Conservation (phyloP, 2,797 vertebrate genomes). For the Holocentrus rufus region DNA sequence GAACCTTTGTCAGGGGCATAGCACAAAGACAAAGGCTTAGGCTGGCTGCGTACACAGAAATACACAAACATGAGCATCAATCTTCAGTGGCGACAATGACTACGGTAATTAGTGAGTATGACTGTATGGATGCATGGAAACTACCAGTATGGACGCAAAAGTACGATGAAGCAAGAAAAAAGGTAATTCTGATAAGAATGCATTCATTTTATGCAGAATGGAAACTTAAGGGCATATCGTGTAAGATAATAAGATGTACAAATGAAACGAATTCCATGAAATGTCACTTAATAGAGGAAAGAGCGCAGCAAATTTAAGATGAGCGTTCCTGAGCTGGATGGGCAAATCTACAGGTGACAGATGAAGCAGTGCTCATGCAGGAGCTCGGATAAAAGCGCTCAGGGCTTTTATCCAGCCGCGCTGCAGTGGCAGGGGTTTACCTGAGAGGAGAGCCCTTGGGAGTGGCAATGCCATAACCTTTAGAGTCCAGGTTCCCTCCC, state of each 20-base stretch:
- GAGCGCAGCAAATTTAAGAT: background rate
- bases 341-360: constrained; percentile 21
- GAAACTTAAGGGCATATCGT: background rate
- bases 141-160: background rate
- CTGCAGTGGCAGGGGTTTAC: constrained; percentile 79
- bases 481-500: constrained; percentile 99
- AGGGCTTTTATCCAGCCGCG: constrained; percentile 45
- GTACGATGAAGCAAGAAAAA: constrained; percentile 15
- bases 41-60: constrained; percentile 29
- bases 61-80: constrained; percentile 37
- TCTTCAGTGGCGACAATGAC: constrained; percentile 31
- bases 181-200: background rate
- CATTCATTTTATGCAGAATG: constrained; percentile 9
- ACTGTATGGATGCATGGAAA: constrained; percentile 12
- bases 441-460: constrained; percentile 97
- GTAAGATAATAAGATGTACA: background rate
- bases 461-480: constrained; percentile 98
- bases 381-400: constrained; percentile 36
- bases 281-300: background rate
- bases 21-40: constrained; percentile 14
- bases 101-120: constrained; percentile 9
- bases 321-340: constrained; percentile 7
- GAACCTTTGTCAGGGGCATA: constrained; percentile 2
- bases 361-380: constrained; percentile 42
- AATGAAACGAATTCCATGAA: constrained; percentile 28